phyloP scores from a whole-genome alignment of 2,888 invertebrate genomes.

The Junonia oenone region DNA sequence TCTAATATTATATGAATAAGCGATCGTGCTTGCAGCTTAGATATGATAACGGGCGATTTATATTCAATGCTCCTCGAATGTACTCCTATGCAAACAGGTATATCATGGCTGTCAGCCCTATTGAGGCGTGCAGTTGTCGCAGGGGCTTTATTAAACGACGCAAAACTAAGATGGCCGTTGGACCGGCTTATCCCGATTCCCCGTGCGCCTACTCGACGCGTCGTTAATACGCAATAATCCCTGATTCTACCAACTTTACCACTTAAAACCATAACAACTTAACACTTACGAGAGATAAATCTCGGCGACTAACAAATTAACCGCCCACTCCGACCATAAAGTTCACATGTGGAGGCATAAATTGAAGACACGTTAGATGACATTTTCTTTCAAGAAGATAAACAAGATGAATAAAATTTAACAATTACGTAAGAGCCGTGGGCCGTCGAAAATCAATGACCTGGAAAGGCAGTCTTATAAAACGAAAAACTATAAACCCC shows the following conservation, averaged over 20 bases:
- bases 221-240: conserved; percentile 56
- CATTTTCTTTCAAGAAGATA: conserved; percentile 13
- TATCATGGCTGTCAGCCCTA: conserved; percentile 49
- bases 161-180: conserved; percentile 69
- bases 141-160: conserved; percentile 71
- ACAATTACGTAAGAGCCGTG: conserved; percentile 22
- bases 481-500: conserved; percentile 27
- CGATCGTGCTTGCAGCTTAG: conserved; percentile 25
- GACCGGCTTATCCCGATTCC: conserved; percentile 74
- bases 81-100: conserved; percentile 28
- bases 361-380: conserved; percentile 10
- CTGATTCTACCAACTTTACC: conserved; percentile 37
- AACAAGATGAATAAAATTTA: conserved; percentile 14
- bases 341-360: conserved; percentile 16
- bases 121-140: conserved; percentile 62
- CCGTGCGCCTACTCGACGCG: conserved; percentile 58
- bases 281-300: conserved; percentile 17
- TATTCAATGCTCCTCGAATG: conserved; percentile 27
- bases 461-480: conserved; percentile 27
- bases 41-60: conserved; percentile 31
- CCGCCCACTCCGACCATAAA: conserved; percentile 15
- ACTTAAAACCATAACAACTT: conserved; percentile 19
- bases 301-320: conserved; percentile 18
- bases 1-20: conserved; percentile 22
- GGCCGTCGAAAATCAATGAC: conserved; percentile 13